These are phyloP conservation scores for Cebus imitator DNA, from an alignment of 2,113 vertebrate genomes.

Conservation along the genomic window DNA sequence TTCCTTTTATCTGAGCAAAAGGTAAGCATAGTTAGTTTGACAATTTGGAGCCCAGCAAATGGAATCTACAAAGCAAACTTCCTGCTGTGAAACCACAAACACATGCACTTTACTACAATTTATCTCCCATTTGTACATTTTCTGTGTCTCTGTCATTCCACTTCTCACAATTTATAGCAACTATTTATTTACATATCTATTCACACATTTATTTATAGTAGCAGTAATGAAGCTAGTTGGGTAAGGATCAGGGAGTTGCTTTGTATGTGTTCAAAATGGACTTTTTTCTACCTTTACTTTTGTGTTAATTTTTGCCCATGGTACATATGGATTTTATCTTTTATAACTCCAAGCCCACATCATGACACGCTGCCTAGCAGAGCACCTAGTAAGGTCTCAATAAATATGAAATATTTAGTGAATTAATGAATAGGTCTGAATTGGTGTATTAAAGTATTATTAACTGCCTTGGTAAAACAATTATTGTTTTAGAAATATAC, in stretches of 20 bases:
- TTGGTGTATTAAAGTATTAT: neutral
- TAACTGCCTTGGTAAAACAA: neutral
- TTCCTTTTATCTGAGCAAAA: neutral
- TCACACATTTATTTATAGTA: neutral
- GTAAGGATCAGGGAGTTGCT: neutral
- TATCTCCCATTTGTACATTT: neutral
- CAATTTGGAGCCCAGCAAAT: neutral
- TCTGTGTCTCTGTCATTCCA: neutral
- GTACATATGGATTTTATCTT: neutral
- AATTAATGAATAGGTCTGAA: neutral
- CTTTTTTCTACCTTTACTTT: neutral
- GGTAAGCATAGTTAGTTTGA: neutral
- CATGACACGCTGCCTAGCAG: neutral
- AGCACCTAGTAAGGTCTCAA: neutral
- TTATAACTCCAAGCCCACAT: neutral
- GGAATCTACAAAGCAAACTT: neutral
- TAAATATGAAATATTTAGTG: neutral
- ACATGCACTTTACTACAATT: neutral
- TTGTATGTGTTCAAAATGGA: neutral
- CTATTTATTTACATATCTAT: neutral
- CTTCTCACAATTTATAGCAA: neutral
- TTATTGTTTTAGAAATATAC: too few species aligned
- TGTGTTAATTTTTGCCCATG: neutral
- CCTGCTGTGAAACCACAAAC: neutral
- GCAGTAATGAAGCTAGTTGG: neutral